Evolutionary conservation across 2,888 invertebrate species (phyloP), one percentile per base, ranked within the genome.

Genomic region (Ischnura elegans): DNA sequence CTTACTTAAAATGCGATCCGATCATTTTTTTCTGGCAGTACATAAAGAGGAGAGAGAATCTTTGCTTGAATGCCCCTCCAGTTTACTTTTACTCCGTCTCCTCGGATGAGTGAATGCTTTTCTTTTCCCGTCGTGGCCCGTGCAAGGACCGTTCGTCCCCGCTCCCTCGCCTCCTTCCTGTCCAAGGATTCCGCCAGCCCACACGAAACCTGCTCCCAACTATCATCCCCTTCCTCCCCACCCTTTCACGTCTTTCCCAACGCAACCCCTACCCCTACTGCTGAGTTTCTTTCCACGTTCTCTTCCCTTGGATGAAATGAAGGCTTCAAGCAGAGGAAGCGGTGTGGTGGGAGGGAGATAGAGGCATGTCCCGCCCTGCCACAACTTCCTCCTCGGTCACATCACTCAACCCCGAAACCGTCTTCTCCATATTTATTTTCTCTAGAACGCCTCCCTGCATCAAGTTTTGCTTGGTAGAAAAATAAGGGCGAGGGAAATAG

Each of bases 381-480:
- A 19, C 55, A 87, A 87, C 87, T 87, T 87, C 90, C 55, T 25
- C 90, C 90, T 61, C 51, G 42, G 87, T 55, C 90, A 90, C 90
- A 90, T 61, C 90, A 43, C 90, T 61, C 61, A 90, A 90, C 43
- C 45, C 51, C 51, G 51, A 36, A 42, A 87, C 87, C 51, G 51
- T 87, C 87, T 87, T 55, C 43, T 61, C 61, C 90, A 90, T 61
- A 90, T 90, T 90, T 90, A 90, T 90, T 90, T 55, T 43, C 90
- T 42, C 36, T 16, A 51, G 51, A 87, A 42, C 87, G 36, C 47
- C 87, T 55, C 87, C 36, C 16, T 76, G 76, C 76, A 36, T 87
- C 51, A 87, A 87, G 55, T 87, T 87, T 55, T 55, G 55, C 51
- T 42, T 0, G 61, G 45, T 10, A 61, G 61, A 42, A 47, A 29